These are phyloP conservation scores for Zhengitettix transpicula DNA, from an alignment of 2,888 invertebrate species.

Conservation along the genomic window DNA sequence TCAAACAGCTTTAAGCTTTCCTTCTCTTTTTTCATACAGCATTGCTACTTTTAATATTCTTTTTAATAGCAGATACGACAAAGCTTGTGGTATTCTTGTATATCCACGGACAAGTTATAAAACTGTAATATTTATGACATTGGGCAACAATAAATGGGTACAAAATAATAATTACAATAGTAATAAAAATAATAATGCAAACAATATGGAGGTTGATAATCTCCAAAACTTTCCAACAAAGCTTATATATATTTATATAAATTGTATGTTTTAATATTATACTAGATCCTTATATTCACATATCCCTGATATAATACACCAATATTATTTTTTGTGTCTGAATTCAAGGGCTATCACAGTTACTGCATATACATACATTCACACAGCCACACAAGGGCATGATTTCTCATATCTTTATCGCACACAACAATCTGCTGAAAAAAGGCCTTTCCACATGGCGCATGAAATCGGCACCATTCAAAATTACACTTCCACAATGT, in stretches of 20 bases:
- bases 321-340: conserved; percentile 4
- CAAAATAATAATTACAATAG: not conserved
- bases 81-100: not conserved
- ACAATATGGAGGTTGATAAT: conserved; percentile 6
- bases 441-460: not conserved
- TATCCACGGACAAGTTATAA: not conserved
- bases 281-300: conserved; percentile 4
- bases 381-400: not conserved
- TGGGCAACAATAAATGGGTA: not conserved
- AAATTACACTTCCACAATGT: not conserved
- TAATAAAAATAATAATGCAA: not conserved
- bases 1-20: too few species aligned
- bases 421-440: not conserved
- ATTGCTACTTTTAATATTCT: too few species aligned
- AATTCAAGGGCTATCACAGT: conserved; percentile 12
- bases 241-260: conserved; percentile 6
- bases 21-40: too few species aligned
- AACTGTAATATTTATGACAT: not conserved
- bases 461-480: not conserved
- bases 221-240: conserved; percentile 9
- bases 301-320: conserved; percentile 10
- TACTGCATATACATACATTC: conserved; percentile 10
- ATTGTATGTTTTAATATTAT: not conserved
- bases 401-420: not conserved
- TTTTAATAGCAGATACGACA: too few species aligned